Evolutionary conservation across 37 sponge, comb jelly and placozoan species (phyloP), one percentile per base, ranked within the genome.

Genomic region (Haliclona indistincta): DNA sequence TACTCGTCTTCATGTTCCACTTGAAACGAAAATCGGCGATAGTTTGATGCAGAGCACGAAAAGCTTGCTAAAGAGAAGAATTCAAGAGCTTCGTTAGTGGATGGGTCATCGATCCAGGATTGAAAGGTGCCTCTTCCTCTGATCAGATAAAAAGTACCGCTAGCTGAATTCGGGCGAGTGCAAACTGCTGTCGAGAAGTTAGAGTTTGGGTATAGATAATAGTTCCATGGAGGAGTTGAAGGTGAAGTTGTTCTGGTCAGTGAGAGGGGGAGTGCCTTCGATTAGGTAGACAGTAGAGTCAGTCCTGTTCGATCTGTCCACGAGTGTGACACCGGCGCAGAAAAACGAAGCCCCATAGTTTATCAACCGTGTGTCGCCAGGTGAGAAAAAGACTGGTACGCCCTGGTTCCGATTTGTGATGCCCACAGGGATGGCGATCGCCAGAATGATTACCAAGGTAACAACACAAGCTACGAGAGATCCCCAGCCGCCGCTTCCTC

Each of bases 61-160:
- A n/a, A n/a, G n/a, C n/a, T n/a, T n/a, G n/a, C n/a, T n/a, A n/a
- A n/a, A n/a, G n/a, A n/a, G n/a, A n/a, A n/a, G n/a, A n/a, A n/a
- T n/a, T n/a, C n/a, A n/a, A n/a, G n/a, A n/a, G n/a, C n/a, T n/a
- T n/a, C n/a, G n/a, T n/a, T n/a, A n/a, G n/a, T n/a, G n/a, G n/a
- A n/a, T n/a, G n/a, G 54, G 38, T 43, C 36, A 54, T 67, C 58
- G 4, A 17, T 26, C 83, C 83, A 82, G 36, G 8, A 30, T 0
- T 82, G 37, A 63, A 68, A 82, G 25, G 67, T 82, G 15, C 37
- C 41, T 2, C 20, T 67, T 0, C 83, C 83, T 39, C 74, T 65
- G 37, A 82, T 82, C 56, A 82, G 6, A 29, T 64, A 67, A 38
- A 56, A 67, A 3, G 32, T 15, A 29, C 62, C 15, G 11, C n/a